phyloP scores from a whole-genome alignment of 2,113 vertebrate genomes.

The Narcine bancroftii region DNA sequence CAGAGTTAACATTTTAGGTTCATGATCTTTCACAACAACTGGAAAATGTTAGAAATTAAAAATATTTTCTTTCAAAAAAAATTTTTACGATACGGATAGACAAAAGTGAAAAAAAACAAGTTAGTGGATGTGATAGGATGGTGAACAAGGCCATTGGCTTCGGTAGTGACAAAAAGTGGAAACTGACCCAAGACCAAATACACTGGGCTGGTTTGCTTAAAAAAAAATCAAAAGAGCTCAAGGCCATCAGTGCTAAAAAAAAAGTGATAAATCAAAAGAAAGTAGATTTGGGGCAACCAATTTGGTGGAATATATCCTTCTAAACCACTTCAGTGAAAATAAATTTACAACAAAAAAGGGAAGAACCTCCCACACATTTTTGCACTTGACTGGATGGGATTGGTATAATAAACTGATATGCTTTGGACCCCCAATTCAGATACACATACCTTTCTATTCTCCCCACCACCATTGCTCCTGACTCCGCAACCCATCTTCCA shows the following conservation, averaged over 20 bases:
- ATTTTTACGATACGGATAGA: too few relatives aligned
- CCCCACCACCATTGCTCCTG: too few relatives aligned
- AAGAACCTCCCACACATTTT: background rate
- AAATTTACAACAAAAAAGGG: background rate
- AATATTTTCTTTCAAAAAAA: too few relatives aligned
- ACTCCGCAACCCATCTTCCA: too few relatives aligned
- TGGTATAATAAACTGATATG: background rate
- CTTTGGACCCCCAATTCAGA: background rate
- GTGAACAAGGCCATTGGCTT: too few relatives aligned
- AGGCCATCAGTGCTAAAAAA: background rate
- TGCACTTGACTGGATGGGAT: background rate
- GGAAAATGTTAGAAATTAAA: too few relatives aligned
- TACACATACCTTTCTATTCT: background rate
- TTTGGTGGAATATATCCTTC: background rate
- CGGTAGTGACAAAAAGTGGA: too few relatives aligned
- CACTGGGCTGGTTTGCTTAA: background rate
- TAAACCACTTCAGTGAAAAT: background rate
- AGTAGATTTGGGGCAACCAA: background rate
- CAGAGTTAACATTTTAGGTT: too few relatives aligned
- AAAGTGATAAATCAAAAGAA: background rate
- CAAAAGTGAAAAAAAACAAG: too few relatives aligned
- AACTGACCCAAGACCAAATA: too few relatives aligned
- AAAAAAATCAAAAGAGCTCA: background rate
- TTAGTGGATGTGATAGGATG: too few relatives aligned
- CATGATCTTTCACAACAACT: too few relatives aligned